These are phyloP conservation scores for Lumbricus terrestris DNA, from an alignment of 2,888 invertebrate genomes.

Conservation along the genomic window DNA sequence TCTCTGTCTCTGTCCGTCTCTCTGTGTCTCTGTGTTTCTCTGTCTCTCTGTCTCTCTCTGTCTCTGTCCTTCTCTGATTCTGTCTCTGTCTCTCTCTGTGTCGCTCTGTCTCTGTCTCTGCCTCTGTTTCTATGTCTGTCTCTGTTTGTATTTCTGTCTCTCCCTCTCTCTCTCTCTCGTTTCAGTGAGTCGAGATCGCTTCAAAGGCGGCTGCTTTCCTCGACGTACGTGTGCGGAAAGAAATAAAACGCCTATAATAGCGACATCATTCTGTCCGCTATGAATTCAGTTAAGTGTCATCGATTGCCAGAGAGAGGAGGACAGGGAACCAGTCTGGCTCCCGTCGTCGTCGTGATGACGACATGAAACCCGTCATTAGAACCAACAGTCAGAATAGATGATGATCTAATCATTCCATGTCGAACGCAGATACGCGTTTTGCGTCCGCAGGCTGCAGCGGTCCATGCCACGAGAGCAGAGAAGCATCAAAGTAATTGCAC, in stretches of 20 bases:
- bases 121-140: not conserved
- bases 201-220: not conserved
- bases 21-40: not conserved
- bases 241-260: not conserved
- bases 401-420: not conserved
- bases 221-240: not conserved
- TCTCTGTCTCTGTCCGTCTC: not conserved
- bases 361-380: not conserved
- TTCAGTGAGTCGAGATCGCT: not conserved
- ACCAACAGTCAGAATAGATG: not conserved
- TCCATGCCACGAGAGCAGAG: too few species aligned
- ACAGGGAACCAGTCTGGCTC: too few species aligned
- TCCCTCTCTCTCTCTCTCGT: not conserved
- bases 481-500: not conserved
- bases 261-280: not conserved
- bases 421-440: not conserved
- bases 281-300: slow-evolving; percentile 3
- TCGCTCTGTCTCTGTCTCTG: not conserved
- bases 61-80: not conserved
- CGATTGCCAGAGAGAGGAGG: not conserved
- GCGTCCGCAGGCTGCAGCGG: not conserved
- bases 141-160: not conserved
- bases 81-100: not conserved
- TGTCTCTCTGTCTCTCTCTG: not conserved
- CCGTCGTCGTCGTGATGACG: not conserved